phyloP scores from a whole-genome alignment of 2,113 vertebrate genomes.

The Lepidothrix coronata region DNA sequence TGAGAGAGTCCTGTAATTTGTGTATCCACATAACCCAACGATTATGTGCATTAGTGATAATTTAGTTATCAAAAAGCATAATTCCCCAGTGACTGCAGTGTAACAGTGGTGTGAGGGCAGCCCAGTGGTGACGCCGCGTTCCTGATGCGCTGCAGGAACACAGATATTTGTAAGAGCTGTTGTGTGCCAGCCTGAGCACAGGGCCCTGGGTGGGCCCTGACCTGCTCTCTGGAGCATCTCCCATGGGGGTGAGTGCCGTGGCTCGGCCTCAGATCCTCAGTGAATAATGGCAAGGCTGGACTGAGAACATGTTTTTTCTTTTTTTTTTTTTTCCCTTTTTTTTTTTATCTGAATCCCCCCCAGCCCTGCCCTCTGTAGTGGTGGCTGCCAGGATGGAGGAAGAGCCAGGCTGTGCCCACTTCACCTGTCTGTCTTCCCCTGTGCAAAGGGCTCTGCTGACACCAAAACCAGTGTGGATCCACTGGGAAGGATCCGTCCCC shows the following conservation, averaged over 20 bases:
- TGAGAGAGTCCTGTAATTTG: slow-evolving; percentile 44
- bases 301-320: not conserved
- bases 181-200: accelerated
- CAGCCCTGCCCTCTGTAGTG: not conserved
- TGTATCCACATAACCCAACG: slow-evolving; percentile 2
- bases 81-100: not conserved
- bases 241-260: accelerated
- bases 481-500: not conserved
- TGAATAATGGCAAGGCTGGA: not conserved
- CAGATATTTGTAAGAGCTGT: accelerated
- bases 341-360: not conserved
- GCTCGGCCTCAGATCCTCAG: not conserved
- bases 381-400: not conserved
- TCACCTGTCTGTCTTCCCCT: not conserved
- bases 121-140: not conserved
- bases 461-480: not conserved
- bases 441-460: not conserved
- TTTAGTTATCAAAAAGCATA: slow-evolving; percentile 51
- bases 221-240: not conserved
- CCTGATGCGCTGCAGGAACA: not conserved
- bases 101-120: not conserved
- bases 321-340: accelerated
- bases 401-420: not conserved
- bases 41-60: slow-evolving; percentile 46
- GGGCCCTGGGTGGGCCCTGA: not conserved